Conservation (phyloP, 2,797 vertebrate species). For the Sebastolobus altivelis region DNA sequence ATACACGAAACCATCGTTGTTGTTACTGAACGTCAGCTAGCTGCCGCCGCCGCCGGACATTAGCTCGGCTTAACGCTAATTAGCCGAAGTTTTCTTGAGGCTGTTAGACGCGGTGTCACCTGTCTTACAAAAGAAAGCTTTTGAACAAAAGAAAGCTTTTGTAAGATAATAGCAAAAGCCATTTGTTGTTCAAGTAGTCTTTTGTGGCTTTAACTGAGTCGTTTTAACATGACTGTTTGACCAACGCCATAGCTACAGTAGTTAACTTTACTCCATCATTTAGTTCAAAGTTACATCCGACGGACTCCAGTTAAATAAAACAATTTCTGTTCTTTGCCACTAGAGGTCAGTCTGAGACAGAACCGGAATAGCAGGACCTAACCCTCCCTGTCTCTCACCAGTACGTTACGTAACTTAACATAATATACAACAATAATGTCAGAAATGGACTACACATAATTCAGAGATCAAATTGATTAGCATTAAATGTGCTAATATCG, state of each 20-base stretch:
- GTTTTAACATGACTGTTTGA: background rate
- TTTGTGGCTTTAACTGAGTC: too few species aligned
- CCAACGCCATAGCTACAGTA: background rate
- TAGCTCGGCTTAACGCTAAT: too few species aligned
- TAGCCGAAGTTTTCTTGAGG: too few species aligned
- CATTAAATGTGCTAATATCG: accelerated
- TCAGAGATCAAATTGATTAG: background rate
- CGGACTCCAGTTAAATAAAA: background rate
- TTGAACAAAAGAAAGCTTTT: too few species aligned
- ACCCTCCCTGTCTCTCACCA: accelerated
- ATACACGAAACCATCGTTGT: background rate
- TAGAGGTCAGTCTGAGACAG: constrained; percentile 71
- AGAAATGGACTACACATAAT: too few species aligned
- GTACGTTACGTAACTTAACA: background rate
- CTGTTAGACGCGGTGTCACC: too few species aligned
- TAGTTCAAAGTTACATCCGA: background rate
- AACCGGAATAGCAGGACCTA: background rate
- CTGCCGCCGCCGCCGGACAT: background rate
- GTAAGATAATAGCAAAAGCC: too few species aligned
- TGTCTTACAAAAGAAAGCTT: too few species aligned
- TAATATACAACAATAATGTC: too few species aligned
- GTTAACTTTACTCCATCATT: background rate
- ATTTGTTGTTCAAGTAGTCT: too few species aligned
- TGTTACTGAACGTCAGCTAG: background rate
- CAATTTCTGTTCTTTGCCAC: constrained; percentile 16